Evolutionary conservation across 2,888 invertebrate genomes (phyloP).

Genomic region (Amaurobius ferox): DNA sequence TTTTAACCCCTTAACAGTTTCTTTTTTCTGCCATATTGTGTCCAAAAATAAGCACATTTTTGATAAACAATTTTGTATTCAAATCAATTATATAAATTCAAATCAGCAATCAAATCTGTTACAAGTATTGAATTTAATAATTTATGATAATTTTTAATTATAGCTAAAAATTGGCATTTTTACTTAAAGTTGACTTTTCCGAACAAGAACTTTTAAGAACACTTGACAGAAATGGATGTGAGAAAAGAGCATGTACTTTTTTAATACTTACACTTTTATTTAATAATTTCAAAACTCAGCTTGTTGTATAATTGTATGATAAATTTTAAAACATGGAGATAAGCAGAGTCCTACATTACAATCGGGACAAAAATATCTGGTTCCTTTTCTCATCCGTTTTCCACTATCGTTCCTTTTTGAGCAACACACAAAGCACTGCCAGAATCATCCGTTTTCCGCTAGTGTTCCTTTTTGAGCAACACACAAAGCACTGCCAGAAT

Average conservation of each 20-base stretch:
- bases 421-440: constrained; percentile 22
- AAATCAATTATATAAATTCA: constrained; percentile 21
- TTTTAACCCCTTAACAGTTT: constrained; percentile 22
- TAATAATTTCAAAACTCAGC: constrained; percentile 22
- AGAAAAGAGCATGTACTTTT: constrained; percentile 13
- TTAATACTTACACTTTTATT: constrained; percentile 14
- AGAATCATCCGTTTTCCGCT: constrained; percentile 18
- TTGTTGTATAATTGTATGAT: constrained; percentile 23
- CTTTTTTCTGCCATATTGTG: constrained; percentile 29
- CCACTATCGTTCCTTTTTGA: constrained; percentile 21
- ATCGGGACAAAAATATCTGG: constrained; percentile 25
- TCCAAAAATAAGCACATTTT: constrained; percentile 25
- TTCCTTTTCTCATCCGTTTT: constrained; percentile 28
- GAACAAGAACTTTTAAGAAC: constrained; percentile 21
- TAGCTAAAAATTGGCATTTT: constrained; percentile 11
- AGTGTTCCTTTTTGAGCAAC: constrained; percentile 24
- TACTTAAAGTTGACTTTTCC: constrained; percentile 32
- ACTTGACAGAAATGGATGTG: constrained; percentile 10
- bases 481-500: constrained; percentile 15
- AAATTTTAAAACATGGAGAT: constrained; percentile 19
- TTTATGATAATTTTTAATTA: constrained; percentile 10
- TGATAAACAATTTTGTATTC: constrained; percentile 22
- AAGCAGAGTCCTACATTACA: constrained; percentile 25
- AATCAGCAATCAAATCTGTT: constrained; percentile 24
- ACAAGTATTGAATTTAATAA: constrained; percentile 24